These are phyloP conservation scores for Episyrphus balteatus DNA, from an alignment of 1,140 invertebrate genomes.

Conservation along the genomic window DNA sequence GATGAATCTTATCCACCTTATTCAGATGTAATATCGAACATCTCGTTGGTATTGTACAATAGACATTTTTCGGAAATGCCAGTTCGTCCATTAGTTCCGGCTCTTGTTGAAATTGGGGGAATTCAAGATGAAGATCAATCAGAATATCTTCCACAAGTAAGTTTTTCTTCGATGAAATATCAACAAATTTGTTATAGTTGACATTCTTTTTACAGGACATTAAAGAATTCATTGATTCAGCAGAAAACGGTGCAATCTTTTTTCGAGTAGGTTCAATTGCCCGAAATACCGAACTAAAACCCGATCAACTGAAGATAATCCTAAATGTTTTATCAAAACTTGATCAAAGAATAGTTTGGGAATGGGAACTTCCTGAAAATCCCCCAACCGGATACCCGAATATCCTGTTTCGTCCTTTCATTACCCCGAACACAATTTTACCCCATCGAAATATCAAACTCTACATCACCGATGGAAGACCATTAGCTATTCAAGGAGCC, in stretches of 20 bases:
- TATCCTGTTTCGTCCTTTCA: slow-evolving; percentile 41
- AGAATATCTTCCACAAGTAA: slow-evolving; percentile 19
- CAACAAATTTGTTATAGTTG: not conserved
- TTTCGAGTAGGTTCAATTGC: slow-evolving; percentile 44
- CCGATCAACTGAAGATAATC: slow-evolving; percentile 4
- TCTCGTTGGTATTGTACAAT: slow-evolving; percentile 1
- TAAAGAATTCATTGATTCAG: slow-evolving; percentile 35
- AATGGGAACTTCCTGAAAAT: slow-evolving; percentile 37
- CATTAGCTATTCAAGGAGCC: slow-evolving; percentile 39
- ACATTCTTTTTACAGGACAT: slow-evolving; percentile 33
- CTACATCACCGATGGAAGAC: slow-evolving; percentile 47
- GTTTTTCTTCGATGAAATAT: not conserved
- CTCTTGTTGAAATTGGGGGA: slow-evolving; percentile 23
- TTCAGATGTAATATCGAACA: not conserved
- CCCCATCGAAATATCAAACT: slow-evolving; percentile 35
- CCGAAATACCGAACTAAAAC: slow-evolving; percentile 24
- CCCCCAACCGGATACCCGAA: slow-evolving; percentile 37
- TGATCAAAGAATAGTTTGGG: slow-evolving; percentile 44
- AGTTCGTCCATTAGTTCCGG: slow-evolving; percentile 13
- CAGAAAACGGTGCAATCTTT: slow-evolving; percentile 42
- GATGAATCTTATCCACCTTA: not conserved
- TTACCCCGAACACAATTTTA: slow-evolving; percentile 39
- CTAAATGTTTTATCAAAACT: slow-evolving; percentile 33
- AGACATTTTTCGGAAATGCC: not conserved
- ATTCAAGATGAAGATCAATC: slow-evolving; percentile 16